Percentiles rank a stretch among this genome's conserved stretches.
Conservation (phyloP, 1,140 invertebrate genomes). For the Lasioglossum albipes region DNA sequence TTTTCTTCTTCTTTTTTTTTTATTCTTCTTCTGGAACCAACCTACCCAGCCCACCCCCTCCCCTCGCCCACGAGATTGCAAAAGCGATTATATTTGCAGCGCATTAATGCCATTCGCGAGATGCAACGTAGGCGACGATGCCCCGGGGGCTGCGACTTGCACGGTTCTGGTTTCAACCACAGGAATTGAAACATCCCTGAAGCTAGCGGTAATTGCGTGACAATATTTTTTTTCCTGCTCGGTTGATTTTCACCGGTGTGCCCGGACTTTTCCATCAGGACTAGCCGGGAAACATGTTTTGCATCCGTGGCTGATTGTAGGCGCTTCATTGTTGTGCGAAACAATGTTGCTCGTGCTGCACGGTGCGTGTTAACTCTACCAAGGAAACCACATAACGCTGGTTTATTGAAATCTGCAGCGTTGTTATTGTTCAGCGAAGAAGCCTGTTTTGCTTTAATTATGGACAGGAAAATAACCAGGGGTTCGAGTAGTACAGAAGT, state of each 20-base stretch:
- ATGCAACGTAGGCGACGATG: conserved; percentile 40
- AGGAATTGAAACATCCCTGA: conserved; percentile 26
- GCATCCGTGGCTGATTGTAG: too few relatives aligned
- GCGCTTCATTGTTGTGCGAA: too few relatives aligned
- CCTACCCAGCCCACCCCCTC: background rate
- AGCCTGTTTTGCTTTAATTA: too few relatives aligned
- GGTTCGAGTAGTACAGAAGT: too few relatives aligned
- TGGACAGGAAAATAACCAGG: too few relatives aligned
- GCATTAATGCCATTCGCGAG: conserved; percentile 67
- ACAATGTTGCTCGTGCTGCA: too few relatives aligned
- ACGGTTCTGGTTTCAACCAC: conserved; percentile 7
- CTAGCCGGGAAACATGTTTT: too few relatives aligned
- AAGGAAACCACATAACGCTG: too few relatives aligned
- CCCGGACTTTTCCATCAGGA: too few relatives aligned
- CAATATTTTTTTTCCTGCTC: background rate
- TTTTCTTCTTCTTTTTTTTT: conserved; percentile 46
- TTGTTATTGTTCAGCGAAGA: too few relatives aligned
- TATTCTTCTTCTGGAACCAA: conserved; percentile 15
- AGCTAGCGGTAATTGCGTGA: background rate
- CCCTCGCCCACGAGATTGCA: conserved; percentile 49
- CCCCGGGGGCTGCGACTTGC: conserved; percentile 32
- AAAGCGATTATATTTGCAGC: conserved; percentile 70
- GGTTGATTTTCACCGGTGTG: background rate
- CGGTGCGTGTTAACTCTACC: too few relatives aligned
- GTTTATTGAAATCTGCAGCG: too few relatives aligned